Percentiles rank a stretch among this genome's conserved stretches.
Conservation (phyloP, 1,140 invertebrate genomes). For the Eufriesea mexicana region DNA sequence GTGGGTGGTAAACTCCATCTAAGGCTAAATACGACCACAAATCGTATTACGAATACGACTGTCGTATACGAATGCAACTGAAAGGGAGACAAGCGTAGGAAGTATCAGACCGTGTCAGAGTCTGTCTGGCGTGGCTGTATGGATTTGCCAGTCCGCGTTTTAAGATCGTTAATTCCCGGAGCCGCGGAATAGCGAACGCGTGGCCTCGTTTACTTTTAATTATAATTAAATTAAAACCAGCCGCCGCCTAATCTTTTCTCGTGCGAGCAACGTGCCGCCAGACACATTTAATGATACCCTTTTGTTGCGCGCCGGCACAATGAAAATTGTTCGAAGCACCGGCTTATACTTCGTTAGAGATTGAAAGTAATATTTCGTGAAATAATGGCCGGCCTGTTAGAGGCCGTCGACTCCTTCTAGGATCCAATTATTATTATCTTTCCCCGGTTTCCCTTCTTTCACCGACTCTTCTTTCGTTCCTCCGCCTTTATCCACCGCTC, state of each 20-base stretch:
- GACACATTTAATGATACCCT: conserved; percentile 50
- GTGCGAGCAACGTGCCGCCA: conserved; percentile 9
- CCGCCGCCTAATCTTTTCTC: conserved; percentile 46
- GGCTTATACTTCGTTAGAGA: conserved; percentile 59
- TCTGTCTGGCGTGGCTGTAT: not conserved
- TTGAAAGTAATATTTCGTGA: conserved; percentile 58
- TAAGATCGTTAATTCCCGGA: conserved; percentile 19
- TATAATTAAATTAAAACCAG: conserved; percentile 51
- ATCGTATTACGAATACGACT: no score
- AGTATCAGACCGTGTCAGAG: no score
- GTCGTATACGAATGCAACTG: no score
- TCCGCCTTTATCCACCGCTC: not conserved
- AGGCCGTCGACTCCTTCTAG: conserved; percentile 54
- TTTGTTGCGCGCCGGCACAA: conserved; percentile 47
- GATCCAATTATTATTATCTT: conserved; percentile 66
- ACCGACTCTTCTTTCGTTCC: no score
- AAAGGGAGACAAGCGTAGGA: no score
- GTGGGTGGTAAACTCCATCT: no score
- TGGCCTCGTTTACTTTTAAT: conserved; percentile 50
- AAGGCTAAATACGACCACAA: no score
- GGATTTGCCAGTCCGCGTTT: not conserved
- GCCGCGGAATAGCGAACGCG: not conserved
- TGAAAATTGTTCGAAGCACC: conserved; percentile 49
- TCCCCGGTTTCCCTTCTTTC: not conserved
- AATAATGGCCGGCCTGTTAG: conserved; percentile 50